phyloP scores from a whole-genome alignment of 2,888 invertebrate species.

The Crossocerus cetratus region DNA sequence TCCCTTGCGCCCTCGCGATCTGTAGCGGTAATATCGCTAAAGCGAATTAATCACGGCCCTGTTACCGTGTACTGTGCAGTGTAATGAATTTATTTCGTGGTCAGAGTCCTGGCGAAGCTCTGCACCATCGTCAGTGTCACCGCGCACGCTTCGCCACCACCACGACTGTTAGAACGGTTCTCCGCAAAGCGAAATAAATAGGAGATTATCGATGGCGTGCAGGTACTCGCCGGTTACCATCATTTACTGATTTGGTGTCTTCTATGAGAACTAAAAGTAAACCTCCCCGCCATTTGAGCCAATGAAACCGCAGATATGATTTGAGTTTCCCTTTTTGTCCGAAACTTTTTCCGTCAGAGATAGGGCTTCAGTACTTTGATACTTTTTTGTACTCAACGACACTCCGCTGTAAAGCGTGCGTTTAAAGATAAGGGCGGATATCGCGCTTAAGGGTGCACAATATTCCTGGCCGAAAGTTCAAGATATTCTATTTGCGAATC shows the following conservation, averaged over 20 bases:
- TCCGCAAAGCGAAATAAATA: no score
- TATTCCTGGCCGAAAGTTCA: slow-evolving; percentile 49
- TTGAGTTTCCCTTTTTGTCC: background rate
- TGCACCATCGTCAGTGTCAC: background rate
- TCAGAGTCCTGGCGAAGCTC: background rate
- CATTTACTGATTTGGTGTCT: no score
- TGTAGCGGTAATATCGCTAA: slow-evolving; percentile 35
- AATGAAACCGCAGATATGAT: no score
- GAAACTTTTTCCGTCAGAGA: background rate
- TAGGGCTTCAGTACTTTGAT: no score
- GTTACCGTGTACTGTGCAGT: background rate
- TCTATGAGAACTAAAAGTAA: no score
- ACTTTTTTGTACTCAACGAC: background rate
- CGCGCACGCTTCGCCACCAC: no score
- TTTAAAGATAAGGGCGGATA: slow-evolving; percentile 17
- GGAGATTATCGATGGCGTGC: no score
- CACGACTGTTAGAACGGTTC: no score
- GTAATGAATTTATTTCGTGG: slow-evolving; percentile 33
- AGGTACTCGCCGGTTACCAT: no score
- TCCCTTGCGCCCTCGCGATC: slow-evolving; percentile 34
- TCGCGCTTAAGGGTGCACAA: slow-evolving; percentile 29
- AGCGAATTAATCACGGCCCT: slow-evolving; percentile 39
- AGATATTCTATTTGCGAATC: slow-evolving; percentile 60
- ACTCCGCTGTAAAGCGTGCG: background rate
- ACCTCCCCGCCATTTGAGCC: no score